Base-by-base conservation (phyloP, 2,888 invertebrate species). In the Mystacides longicornis region DNA sequence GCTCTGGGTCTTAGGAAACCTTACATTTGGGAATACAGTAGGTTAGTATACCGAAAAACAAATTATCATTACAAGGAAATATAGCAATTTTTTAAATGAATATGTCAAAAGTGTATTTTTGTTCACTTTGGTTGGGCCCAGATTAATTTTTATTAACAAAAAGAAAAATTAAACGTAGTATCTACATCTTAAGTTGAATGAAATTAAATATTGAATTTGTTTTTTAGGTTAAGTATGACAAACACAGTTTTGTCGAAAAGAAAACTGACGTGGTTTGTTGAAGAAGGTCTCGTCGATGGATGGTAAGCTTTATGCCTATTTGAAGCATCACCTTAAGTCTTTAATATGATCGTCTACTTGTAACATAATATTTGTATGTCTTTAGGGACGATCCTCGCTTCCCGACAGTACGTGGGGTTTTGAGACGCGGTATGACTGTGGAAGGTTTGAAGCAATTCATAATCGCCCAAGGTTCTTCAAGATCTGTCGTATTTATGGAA, bases 401-500 rank as follows among this genome's bases (percentile, higher is more conserved):
- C 77, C 99, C 99, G 9, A 99, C 99, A 0, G 98, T 99, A 1
- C 82, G 99, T 58, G 99, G 99, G 11, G 91, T 99, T 54, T 74
- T 99, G 33, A 81, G 99, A 14, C 83, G 94, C 62, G 99, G 99
- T 22, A 90, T 99, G 93, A 93, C 97, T 0, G 95, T 99, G 43
- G 95, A 98, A 69, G 98, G 94, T 0, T 77, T 99, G 49, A 89
- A 90, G 63, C 93, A 97, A 75, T 99, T 99, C 71, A 98, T 99
- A 60, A 86, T 93, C 57, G 95, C 98, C 14, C 99, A 96, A 79
- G 99, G 99, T 53, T 96, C 97, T 49, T 97, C 96, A 49, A 83
- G 92, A 57, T 93, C 96, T 0, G 96, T 99, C 5, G 97, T 97
- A 2, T 93, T 94, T 73, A 99, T 99, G 99, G 96, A 97, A 71